Base-by-base conservation (phyloP, 2,888 invertebrate species). In the Ormyrus nitidulus region DNA sequence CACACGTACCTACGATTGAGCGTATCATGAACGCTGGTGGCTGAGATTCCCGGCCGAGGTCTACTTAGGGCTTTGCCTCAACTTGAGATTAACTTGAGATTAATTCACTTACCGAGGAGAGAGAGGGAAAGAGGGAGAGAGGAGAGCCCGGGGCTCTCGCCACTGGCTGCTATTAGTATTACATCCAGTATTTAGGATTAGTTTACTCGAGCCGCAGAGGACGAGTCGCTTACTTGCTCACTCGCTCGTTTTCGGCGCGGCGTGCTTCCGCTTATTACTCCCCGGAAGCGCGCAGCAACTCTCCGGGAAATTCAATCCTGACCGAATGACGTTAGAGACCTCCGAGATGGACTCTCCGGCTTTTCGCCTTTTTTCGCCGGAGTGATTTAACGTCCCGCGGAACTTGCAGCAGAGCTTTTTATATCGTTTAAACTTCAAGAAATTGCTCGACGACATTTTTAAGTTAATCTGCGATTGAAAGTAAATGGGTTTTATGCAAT, bases 1-100 rank as follows among this genome's bases (percentile, higher is more conserved):
- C 34, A 34, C 34, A 4, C 34, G 34, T 34, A 34, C 34, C 3
- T 34, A 34, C 34, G 34, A 34, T 34, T 34, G 34, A 34, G 34
- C 34, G 34, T 34, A 34, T 34, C 34, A 34, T 34, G 34, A 34
- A 34, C 34, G 34, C 34, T 34, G 34, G 34, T 34, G 34, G 13
- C 11, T 51, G 53, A 59, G 3, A 51, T 54, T 34, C 34, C 34
- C 54, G 54, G 58, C 56, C 13, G 48, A 56, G 49, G 58, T 54
- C 56, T 71, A 65, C 69, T 65, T 59, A 44, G 86, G 87, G 86
- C 88, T 87, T 88, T 88, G 86, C 86, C 89, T 89, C 88, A 89
- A 90, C 89, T 90, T 86, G 84, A 86, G 88, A 89, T 90, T 90
- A 90, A 89, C 89, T 89, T 87, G 87, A 87, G 88, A 87, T 88